Conservation (phyloP, 92 coral and sea anemone genomes). For the Virgularia gustaviana region DNA sequence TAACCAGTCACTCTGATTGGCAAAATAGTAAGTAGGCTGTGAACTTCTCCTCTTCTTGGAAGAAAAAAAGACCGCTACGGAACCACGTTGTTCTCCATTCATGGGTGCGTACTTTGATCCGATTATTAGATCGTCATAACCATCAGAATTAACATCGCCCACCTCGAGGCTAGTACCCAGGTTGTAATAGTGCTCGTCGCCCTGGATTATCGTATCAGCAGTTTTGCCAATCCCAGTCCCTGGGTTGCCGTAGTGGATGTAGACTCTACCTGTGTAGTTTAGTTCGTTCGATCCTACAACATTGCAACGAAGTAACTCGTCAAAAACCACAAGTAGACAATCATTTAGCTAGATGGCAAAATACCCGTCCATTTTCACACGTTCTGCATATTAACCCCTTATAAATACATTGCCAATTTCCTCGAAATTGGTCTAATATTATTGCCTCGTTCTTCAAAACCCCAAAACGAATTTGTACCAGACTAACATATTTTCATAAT, state of each 20-base stretch:
- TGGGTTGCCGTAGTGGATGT: conserved; percentile 64
- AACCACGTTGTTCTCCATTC: conserved; percentile 96
- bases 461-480: no score
- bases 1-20: conserved; percentile 66
- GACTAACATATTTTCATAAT: no score
- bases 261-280: conserved; percentile 82
- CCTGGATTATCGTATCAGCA: conserved; percentile 60
- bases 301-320: neutral
- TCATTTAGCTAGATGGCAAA: neutral
- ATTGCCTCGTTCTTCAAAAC: no score
- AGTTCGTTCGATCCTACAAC: conserved; percentile 67
- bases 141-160: conserved; percentile 79
- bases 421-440: no score
- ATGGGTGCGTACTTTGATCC: conserved; percentile 91
- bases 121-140: conserved; percentile 77
- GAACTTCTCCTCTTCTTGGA: conserved; percentile 58
- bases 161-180: conserved; percentile 78
- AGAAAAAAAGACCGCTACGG: conserved; percentile 79
- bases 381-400: no score
- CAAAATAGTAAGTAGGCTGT: conserved; percentile 34
- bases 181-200: conserved; percentile 83
- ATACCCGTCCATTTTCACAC: no score
- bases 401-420: no score
- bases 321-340: neutral
- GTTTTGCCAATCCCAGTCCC: conserved; percentile 43